Base-by-base conservation (phyloP, 2,797 vertebrate species). In the Simalia tracyae region DNA sequence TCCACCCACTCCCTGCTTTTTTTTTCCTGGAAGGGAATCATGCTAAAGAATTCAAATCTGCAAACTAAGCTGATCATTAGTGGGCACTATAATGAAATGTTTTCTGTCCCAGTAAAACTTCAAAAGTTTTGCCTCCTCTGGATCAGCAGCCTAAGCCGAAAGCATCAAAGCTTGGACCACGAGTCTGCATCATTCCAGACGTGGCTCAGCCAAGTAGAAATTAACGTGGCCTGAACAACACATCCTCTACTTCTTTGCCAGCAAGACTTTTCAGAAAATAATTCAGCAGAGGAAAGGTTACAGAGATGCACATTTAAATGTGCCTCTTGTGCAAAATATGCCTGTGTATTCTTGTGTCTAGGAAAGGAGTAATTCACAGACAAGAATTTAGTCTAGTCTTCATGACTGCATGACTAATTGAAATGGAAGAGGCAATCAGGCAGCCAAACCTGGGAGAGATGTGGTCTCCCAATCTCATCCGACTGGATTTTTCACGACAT, bases 141-240 rank as follows among this genome's bases (percentile, higher is more conserved):
- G 0, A 46, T 89, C 91, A 3, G 85, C 84, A 87, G 91, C 92
- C 24, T 22, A 81, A 54, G 91, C 63, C 93, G 15, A 12, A 46
- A 94, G 88, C 94, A 91, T 88, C 94, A 93, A 92, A 95, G 91
- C 93, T 1, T 64, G 1, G 86, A 4, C 63, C 72, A 54, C 0
- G 1, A 72, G n/a, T 0, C n/a, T 57, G 56, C 50, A 0, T n/a
- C 84, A 4, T n/a, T 42, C 91, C 94, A 87, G 92, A 6, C n/a
- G 36, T 0, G 0, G 86, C 63, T 81, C 88, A 50, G 85, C 84
- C 92, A 14, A 50, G 68, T 57, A 87, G 92, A 2, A 0, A 60
- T 11, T 31, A 90, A 0, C 36, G 7, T 36, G 17, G 0, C 64
- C 15, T 1, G 72, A 91, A 50, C 59, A 36, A 0, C 24, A 5